Evolutionary conservation across 2,888 invertebrate genomes (phyloP).

Genomic region (Tiliacea aurago): DNA sequence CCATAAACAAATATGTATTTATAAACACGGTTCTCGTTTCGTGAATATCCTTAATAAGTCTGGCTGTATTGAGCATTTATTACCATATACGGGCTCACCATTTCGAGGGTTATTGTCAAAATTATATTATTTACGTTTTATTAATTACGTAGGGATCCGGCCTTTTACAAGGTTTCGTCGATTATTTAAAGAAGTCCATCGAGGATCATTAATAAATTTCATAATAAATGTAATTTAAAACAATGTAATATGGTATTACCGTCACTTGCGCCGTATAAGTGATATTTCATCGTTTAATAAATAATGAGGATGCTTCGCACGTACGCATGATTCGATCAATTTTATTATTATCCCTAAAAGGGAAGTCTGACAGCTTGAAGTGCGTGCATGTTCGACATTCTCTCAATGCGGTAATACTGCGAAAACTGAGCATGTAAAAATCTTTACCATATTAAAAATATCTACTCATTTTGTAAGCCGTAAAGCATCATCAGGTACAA

Average conservation of each 20-base stretch:
- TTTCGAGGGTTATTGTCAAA: slow-evolving; percentile 39
- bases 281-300: slow-evolving; percentile 54
- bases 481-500: neutral
- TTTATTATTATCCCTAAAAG: slow-evolving; percentile 61
- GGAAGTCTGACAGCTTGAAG: slow-evolving; percentile 37
- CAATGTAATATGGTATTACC: slow-evolving; percentile 53
- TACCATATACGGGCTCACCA: slow-evolving; percentile 13
- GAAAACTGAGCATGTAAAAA: slow-evolving; percentile 17
- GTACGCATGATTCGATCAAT: slow-evolving; percentile 60
- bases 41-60: slow-evolving; percentile 4
- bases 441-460: neutral
- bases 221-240: slow-evolving; percentile 60
- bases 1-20: slow-evolving; percentile 9
- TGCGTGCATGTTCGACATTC: slow-evolving; percentile 35
- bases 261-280: slow-evolving; percentile 35
- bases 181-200: slow-evolving; percentile 40
- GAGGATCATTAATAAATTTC: slow-evolving; percentile 46
- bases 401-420: slow-evolving; percentile 14
- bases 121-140: slow-evolving; percentile 46
- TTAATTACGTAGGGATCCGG: slow-evolving; percentile 30
- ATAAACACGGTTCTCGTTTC: neutral
- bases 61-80: slow-evolving; percentile 16
- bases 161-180: slow-evolving; percentile 49
- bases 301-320: slow-evolving; percentile 46
- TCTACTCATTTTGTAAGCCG: neutral